phyloP scores from a whole-genome alignment of 2,888 invertebrate genomes.

The Polietes domitor region DNA sequence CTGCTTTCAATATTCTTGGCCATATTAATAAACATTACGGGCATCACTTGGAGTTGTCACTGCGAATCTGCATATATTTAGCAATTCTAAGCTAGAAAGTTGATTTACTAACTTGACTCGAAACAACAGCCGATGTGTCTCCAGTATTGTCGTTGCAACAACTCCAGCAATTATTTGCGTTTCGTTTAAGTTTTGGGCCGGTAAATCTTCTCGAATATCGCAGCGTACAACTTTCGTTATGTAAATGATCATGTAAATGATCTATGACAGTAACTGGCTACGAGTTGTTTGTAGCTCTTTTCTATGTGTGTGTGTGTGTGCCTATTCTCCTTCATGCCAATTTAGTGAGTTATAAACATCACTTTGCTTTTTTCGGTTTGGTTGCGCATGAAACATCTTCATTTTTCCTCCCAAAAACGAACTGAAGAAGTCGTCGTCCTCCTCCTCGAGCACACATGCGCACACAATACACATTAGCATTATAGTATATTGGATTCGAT shows the following conservation, averaged over 20 bases:
- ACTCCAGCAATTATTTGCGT: constrained; percentile 24
- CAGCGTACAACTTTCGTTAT: constrained; percentile 59
- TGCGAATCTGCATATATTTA: background rate
- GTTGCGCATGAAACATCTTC: constrained; percentile 54
- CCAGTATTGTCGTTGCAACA: background rate
- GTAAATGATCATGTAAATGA: constrained; percentile 61
- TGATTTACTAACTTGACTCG: constrained; percentile 26
- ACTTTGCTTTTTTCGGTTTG: constrained; percentile 40
- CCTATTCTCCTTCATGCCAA: constrained; percentile 26
- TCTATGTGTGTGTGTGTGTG: too few species aligned
- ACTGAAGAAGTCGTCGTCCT: background rate
- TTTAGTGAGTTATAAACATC: constrained; percentile 63
- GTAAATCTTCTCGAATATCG: background rate
- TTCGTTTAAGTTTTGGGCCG: background rate
- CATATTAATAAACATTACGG: background rate
- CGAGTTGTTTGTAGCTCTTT: constrained; percentile 1
- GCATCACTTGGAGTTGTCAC: background rate
- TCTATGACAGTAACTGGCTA: constrained; percentile 41
- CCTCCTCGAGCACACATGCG: background rate
- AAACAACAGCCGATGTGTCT: background rate
- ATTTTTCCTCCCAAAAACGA: constrained; percentile 44
- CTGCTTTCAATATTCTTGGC: background rate
- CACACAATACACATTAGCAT: constrained; percentile 10
- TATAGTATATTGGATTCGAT: constrained; percentile 29
- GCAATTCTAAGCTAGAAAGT: background rate